Base-by-base conservation (phyloP, 2,888 invertebrate species). In the Clostera curtula region DNA sequence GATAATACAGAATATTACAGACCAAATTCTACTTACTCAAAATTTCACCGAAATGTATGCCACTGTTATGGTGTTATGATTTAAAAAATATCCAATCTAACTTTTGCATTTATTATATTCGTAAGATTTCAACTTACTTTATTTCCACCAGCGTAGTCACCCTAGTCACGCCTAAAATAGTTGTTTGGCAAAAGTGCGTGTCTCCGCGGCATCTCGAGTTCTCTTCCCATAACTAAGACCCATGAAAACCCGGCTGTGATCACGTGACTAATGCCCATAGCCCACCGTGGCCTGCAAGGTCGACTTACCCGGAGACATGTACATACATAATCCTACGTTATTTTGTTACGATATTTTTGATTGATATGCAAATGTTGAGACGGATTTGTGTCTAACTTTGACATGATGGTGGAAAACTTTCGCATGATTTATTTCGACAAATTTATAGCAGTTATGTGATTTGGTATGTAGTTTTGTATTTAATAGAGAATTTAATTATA, bases 251-350 rank as follows among this genome's bases (percentile, higher is more conserved):
- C 29, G 33, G 31, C 34, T 31, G 29, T 36, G 45, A 61, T 65
- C 57, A 63, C 64, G 60, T 66, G 64, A 53, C 56, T 49, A 46
- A 43, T 48, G 44, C 46, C 58, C 56, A 57, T 66, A 48, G 52
- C 27, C 27, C 24, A 20, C 39, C 38, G 29, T 32, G 29, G 32
- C 19, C 30, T 37, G 25, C 56, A 58, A 59, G 56, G 58, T 41
- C 44, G 24, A 16, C 21, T 19, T 25, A 42, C 39, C 21, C 19
- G 16, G 32, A 27, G 34, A 44, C 43, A 47, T 42, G 42, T 43
- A 42, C 42, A 42, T 32, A 36, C 42, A 43, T 37, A 26, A 27
- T 22, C 27, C 37, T 36, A 43, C n/a, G n/a, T n/a, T n/a, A n/a
- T n/a, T 43, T 43, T 40, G n/a, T n/a, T 24, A 43, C 24, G 26